These are phyloP conservation scores for Diplolepis rosae DNA, from an alignment of 2,888 invertebrate genomes.

Conservation along the genomic window DNA sequence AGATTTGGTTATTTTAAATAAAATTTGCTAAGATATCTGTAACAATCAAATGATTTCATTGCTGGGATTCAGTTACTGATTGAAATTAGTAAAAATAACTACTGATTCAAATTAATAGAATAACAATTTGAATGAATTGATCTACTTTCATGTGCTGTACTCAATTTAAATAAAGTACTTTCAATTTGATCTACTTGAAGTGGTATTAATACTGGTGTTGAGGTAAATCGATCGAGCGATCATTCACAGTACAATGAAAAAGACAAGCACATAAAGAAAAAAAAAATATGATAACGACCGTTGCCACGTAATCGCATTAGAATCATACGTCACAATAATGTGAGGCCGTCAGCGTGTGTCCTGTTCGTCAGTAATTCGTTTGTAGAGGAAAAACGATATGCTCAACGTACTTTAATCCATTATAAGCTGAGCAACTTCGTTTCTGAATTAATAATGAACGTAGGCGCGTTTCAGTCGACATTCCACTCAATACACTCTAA, in stretches of 20 bases:
- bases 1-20: too few species aligned
- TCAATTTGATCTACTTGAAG: conserved; percentile 1
- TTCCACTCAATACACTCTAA: too few species aligned
- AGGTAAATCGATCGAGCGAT: conserved; percentile 12
- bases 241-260: not conserved
- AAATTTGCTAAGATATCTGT: too few species aligned
- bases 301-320: conserved; percentile 23
- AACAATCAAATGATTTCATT: too few species aligned
- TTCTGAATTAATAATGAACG: conserved; percentile 26
- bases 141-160: too few species aligned
- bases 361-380: conserved; percentile 29
- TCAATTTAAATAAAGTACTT: not conserved
- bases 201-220: not conserved
- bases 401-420: conserved; percentile 29
- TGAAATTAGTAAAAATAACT: too few species aligned
- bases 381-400: conserved; percentile 31
- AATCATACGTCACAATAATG: conserved; percentile 31
- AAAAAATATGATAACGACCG: conserved; percentile 16
- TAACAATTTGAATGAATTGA: too few species aligned
- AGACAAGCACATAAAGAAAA: not conserved
- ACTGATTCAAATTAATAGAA: too few species aligned
- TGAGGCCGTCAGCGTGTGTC: conserved; percentile 24
- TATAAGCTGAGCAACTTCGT: conserved; percentile 4
- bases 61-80: too few species aligned
- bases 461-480: conserved; percentile 21